Evolutionary conservation across 2,888 invertebrate genomes (phyloP).

Genomic region (Bembecia ichneumoniformis): DNA sequence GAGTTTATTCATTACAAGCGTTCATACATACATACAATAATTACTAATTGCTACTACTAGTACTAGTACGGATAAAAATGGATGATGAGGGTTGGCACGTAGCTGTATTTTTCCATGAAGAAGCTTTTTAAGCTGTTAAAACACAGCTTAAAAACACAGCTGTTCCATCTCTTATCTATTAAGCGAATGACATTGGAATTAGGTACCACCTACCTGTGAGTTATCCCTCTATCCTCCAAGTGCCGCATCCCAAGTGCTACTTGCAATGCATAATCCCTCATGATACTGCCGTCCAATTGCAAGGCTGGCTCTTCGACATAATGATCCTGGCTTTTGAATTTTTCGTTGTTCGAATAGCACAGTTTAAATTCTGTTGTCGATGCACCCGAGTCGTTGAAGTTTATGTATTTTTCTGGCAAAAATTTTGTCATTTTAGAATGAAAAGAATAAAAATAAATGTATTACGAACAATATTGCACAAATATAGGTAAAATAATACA

Average conservation of each 20-base stretch:
- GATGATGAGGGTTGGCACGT: no score
- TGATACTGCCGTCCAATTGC: conserved; percentile 46
- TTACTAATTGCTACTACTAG: no score
- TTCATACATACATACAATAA: no score
- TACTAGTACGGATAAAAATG: no score
- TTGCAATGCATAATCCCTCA: conserved; percentile 83
- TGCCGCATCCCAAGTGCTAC: conserved; percentile 87
- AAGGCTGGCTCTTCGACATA: conserved; percentile 61
- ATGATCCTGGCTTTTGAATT: conserved; percentile 30
- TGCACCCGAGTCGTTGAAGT: conserved; percentile 59
- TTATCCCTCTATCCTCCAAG: conserved; percentile 78
- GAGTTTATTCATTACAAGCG: not conserved
- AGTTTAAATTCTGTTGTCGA: conserved; percentile 34
- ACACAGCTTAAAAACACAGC: not conserved
- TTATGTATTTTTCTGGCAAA: conserved; percentile 71
- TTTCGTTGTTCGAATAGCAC: conserved; percentile 19
- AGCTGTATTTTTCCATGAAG: no score
- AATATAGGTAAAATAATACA: no score
- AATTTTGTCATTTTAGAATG: not conserved
- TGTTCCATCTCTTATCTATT: not conserved
- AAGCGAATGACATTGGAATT: not conserved
- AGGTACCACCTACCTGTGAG: conserved; percentile 77
- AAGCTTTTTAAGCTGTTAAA: no score
- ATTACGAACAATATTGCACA: no score
- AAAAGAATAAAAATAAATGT: no score